Evolutionary conservation across 2,797 vertebrate genomes (phyloP).

Genomic region (Poecilia picta): DNA sequence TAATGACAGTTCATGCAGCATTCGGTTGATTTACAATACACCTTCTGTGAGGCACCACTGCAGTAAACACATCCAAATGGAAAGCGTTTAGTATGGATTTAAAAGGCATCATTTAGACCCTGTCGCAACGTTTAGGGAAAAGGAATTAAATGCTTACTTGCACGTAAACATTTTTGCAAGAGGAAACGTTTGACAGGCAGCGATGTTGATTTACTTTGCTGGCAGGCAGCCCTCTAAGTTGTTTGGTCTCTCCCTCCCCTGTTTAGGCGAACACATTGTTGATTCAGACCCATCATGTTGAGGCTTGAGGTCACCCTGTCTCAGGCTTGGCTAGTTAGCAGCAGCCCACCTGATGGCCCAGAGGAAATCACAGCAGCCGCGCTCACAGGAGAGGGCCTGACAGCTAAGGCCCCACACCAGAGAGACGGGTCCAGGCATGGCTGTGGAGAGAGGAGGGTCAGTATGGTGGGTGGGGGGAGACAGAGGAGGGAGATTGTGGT

Average conservation of each 20-base stretch:
- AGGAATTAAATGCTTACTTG: conserved; percentile 68
- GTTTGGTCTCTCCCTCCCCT: conserved; percentile 82
- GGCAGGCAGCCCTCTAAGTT: conserved; percentile 80
- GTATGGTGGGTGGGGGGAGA: conserved; percentile 30
- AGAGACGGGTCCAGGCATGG: conserved; percentile 73
- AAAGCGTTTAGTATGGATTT: conserved; percentile 63
- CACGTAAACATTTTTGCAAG: conserved; percentile 51
- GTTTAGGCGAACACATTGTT: conserved; percentile 86
- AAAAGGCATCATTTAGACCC: conserved; percentile 59
- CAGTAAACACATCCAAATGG: conserved; percentile 61
- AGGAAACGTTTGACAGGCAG: conserved; percentile 74
- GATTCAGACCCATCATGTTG: conserved; percentile 87
- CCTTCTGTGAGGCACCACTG: conserved; percentile 75
- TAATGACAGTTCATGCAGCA: conserved; percentile 83
- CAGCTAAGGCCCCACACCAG: conserved; percentile 80
- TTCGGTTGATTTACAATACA: conserved; percentile 79
- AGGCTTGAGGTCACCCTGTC: conserved; percentile 88
- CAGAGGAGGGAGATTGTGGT: conserved; percentile 29
- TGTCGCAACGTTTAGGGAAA: conserved; percentile 43
- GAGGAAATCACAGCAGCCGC: conserved; percentile 86
- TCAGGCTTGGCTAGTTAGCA: conserved; percentile 89
- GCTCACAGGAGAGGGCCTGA: conserved; percentile 85
- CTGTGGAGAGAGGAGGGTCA: conserved; percentile 65
- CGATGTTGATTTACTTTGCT: conserved; percentile 70
- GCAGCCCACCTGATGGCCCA: conserved; percentile 87